Evolutionary conservation across 2,888 invertebrate genomes (phyloP), one percentile per base, ranked within the genome.

Genomic region (Ornithoptera priamus): DNA sequence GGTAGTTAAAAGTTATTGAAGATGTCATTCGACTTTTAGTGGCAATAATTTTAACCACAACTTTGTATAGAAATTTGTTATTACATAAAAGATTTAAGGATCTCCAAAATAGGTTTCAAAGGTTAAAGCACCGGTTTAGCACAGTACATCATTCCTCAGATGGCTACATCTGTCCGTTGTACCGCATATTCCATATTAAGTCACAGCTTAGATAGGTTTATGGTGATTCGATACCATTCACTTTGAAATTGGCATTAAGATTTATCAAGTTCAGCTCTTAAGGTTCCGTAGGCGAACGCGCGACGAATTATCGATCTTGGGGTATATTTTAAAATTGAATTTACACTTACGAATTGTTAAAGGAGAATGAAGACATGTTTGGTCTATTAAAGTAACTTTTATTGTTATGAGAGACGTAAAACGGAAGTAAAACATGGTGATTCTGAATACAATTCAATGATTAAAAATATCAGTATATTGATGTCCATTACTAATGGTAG

Each of bases 181-280:
- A 73, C 74, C 71, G 74, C 72, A 70, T 72, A 77, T 73, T 77
- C 79, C 78, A 79, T 79, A 79, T 78, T 74, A 73, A 75, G 78
- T 70, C 74, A 72, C 67, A 61, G 60, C 64, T 58, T 70, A 83
- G 87, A 88, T 88, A 85, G 84, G 81, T 90, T 92, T 92, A 92
- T 92, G 90, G 88, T 91, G 92, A 92, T 91, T 90, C 86, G 90
- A 89, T 91, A 88, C 86, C 86, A 90, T 90, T 91, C 86, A 85
- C 83, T 84, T 81, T 81, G 85, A 87, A 86, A 90, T 90, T 89
- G 88, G 87, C 84, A 85, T 89, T 86, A 84, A 86, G 80, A 81
- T 83, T 83, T 78, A 79, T 77, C 76, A 75, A 75, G 75, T 75
- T 73, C 72, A 72, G 72, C 69, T 68, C 64, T 72, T 30, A 56